Evolutionary conservation across 2,888 invertebrate species (phyloP).

Genomic region (Rhorus exstirpatorius): DNA sequence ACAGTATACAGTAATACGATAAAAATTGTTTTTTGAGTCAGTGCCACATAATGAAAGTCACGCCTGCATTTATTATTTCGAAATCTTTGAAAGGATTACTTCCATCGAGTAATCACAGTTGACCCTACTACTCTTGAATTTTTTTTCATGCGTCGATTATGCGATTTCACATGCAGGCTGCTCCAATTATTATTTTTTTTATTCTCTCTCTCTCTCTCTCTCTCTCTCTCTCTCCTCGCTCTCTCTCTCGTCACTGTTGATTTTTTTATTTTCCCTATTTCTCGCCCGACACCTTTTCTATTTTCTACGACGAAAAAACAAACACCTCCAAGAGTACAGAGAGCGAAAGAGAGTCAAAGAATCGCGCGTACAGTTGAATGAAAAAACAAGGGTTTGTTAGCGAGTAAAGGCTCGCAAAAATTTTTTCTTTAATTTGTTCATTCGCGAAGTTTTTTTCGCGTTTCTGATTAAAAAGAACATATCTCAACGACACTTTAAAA

Average conservation of each 20-base stretch:
- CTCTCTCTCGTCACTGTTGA: neutral
- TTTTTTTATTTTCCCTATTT: neutral
- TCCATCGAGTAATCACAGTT: neutral
- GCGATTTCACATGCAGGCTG: neutral
- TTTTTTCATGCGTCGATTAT: constrained; percentile 2
- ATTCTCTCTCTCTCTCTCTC: neutral
- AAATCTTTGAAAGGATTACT: constrained; percentile 4
- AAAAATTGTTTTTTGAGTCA: neutral
- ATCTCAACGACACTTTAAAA: too few species aligned
- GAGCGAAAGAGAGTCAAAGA: neutral
- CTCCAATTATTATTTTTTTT: neutral
- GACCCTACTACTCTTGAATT: neutral
- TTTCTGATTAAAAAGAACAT: too few species aligned
- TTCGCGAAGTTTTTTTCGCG: too few species aligned
- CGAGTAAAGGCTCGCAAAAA: neutral
- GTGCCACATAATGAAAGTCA: neutral
- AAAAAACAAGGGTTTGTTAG: neutral
- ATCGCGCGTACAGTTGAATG: neutral
- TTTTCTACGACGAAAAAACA: constrained; percentile 22
- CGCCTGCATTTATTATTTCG: neutral
- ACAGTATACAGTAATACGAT: too few species aligned
- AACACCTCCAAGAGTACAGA: constrained; percentile 7
- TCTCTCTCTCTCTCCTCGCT: neutral
- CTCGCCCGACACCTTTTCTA: neutral
- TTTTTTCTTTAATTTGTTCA: neutral